Evolutionary conservation across 2,888 invertebrate genomes (phyloP).

Genomic region (Drosophila macrospina): DNA sequence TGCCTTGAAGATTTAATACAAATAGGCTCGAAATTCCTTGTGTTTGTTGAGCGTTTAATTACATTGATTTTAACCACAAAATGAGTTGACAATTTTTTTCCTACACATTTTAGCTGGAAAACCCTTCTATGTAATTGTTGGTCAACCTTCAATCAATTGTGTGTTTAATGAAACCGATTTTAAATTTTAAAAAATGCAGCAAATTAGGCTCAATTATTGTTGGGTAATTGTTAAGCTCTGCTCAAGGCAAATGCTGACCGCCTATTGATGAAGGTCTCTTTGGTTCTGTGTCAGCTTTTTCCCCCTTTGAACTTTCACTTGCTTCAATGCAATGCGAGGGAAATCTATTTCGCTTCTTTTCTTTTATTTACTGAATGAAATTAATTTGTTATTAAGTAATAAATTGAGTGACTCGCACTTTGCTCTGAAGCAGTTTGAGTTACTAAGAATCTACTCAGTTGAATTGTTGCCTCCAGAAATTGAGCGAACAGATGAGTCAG

Average conservation of each 20-base stretch:
- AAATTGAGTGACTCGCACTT: too few species aligned
- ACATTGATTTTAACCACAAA: slow-evolving; percentile 55
- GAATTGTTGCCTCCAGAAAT: too few species aligned
- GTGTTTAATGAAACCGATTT: slow-evolving; percentile 37
- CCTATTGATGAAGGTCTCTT: neutral
- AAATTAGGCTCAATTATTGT: slow-evolving; percentile 25
- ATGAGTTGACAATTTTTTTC: slow-evolving; percentile 68
- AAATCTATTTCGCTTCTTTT: too few species aligned
- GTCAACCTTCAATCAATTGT: slow-evolving; percentile 52
- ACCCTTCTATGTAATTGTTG: slow-evolving; percentile 13
- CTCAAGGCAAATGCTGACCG: slow-evolving; percentile 37
- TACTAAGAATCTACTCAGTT: too few species aligned
- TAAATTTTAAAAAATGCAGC: slow-evolving; percentile 42
- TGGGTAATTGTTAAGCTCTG: slow-evolving; percentile 32
- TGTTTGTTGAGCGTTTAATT: slow-evolving; percentile 51
- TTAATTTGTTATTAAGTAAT: too few species aligned
- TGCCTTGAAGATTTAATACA: slow-evolving; percentile 32
- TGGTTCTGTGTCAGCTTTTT: slow-evolving; percentile 5
- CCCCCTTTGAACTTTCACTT: too few species aligned
- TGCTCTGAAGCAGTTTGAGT: too few species aligned
- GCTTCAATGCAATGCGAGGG: too few species aligned
- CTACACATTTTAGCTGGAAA: slow-evolving; percentile 13
- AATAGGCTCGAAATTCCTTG: slow-evolving; percentile 61
- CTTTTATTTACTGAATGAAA: too few species aligned
- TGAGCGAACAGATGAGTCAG: too few species aligned